Evolutionary conservation across 2,797 vertebrate species (phyloP), one percentile per base, ranked within the genome.

Genomic region (Lemur catta): DNA sequence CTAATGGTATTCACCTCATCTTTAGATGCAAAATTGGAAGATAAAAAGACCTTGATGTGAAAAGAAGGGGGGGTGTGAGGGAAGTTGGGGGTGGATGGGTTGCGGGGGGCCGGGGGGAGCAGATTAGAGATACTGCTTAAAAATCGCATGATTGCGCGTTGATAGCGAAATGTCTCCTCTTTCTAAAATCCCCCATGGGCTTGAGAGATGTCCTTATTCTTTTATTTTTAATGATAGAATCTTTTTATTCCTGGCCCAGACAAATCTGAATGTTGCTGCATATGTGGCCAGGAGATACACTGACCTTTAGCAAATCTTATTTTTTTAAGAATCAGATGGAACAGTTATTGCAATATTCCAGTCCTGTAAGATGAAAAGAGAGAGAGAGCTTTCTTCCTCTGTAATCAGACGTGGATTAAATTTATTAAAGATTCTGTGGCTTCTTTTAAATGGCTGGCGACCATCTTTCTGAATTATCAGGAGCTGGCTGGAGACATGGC

Each of bases 241-340:
- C 99, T 99, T 99, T 99, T 99, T 99, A 99, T 99, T 99, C 99
- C 98, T 97, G 98, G 98, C 98, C 98, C 98, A 97, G 98, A 98
- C 98, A 99, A 99, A 99, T 98, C 98, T 99, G 98, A 98, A 98
- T 98, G 98, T 98, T 98, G 98, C 99, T 98, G 99, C 98, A 98
- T 99, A 99, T 98, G 99, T 99, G 99, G 98, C 98, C 98, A 98
- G 97, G 98, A 99, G 99, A 99, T 99, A 99, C 96, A 98, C 94
- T 99, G 99, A 99, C 99, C 99, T 99, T 99, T 99, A 98, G 94
- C 97, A 99, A 99, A 99, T 99, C 99, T 99, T 98, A 97, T 98
- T 98, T 98, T 76, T 97, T 9, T 30, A 59, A 98, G 98, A 98
- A 99, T 99, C 99, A 98, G 98, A 99, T 99, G 98, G 98, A 99